phyloP scores from a whole-genome alignment of 2,113 vertebrate genomes.

The Erythrolamprus reginae region DNA sequence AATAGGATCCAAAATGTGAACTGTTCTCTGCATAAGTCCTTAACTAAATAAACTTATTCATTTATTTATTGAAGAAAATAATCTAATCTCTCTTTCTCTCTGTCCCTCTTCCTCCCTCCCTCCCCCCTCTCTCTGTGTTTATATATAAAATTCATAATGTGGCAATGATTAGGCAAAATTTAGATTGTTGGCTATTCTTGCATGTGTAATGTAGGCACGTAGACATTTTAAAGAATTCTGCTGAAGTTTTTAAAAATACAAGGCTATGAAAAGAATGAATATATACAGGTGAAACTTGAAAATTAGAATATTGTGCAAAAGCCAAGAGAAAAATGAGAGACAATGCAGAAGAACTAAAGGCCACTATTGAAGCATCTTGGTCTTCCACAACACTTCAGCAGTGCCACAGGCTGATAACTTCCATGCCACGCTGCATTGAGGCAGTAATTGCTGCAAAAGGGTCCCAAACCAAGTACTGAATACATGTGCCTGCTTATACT shows the following conservation, averaged over 20 bases:
- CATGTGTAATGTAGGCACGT: background rate
- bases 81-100: background rate
- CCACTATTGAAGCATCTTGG: too few relatives aligned
- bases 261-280: background rate
- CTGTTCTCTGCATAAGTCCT: background rate
- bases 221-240: background rate
- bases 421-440: too few relatives aligned
- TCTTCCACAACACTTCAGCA: too few relatives aligned
- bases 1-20: background rate
- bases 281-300: too few relatives aligned
- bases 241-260: background rate
- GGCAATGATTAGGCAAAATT: background rate
- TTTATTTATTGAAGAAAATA: background rate
- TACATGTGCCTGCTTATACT: too few relatives aligned
- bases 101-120: too few relatives aligned
- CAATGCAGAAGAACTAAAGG: too few relatives aligned
- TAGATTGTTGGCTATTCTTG: background rate
- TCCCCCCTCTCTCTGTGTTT: background rate
- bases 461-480: too few relatives aligned
- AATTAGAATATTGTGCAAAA: too few relatives aligned
- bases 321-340: too few relatives aligned
- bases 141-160: background rate
- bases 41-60: background rate
- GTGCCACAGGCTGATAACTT: too few relatives aligned
- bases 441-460: too few relatives aligned